phyloP scores from a whole-genome alignment of 64 coral and sea anemone species.

The Stichodactyla helianthus region DNA sequence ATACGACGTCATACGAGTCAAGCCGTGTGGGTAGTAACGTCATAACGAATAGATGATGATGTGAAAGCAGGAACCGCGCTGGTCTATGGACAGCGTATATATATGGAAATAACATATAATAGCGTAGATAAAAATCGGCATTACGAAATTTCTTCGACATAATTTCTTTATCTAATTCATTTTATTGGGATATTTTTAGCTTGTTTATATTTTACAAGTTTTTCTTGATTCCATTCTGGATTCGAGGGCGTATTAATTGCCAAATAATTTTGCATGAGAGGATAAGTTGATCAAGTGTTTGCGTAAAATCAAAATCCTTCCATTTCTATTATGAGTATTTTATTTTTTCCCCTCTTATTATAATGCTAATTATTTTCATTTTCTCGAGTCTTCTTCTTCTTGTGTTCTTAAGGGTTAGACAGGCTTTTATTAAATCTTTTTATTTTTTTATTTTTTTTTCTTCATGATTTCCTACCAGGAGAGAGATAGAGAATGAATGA shows the following conservation, averaged over 20 bases:
- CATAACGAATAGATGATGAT: conserved; percentile 7
- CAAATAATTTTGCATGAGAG: background rate
- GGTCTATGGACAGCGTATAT: background rate
- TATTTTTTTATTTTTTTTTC: background rate
- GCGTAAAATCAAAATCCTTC: background rate
- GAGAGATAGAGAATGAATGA: no score
- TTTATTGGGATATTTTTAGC: background rate
- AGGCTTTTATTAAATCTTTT: background rate
- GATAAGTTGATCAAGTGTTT: background rate
- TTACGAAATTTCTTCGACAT: background rate
- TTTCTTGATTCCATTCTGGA: background rate
- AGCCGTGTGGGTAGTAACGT: conserved; percentile 10
- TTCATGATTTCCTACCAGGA: no score
- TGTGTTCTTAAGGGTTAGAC: background rate
- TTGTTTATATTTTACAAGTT: background rate
- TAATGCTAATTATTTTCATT: background rate
- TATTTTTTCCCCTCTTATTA: background rate
- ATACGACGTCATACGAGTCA: background rate
- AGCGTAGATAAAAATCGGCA: background rate
- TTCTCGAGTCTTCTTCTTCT: background rate
- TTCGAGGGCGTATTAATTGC: background rate
- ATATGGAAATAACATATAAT: background rate
- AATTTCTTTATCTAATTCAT: background rate
- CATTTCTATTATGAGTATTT: background rate
- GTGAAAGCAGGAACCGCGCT: background rate